Evolutionary conservation across 2,797 vertebrate genomes (phyloP), one percentile per base, ranked within the genome.

Genomic region (Microctenopoma stevenorrisi): DNA sequence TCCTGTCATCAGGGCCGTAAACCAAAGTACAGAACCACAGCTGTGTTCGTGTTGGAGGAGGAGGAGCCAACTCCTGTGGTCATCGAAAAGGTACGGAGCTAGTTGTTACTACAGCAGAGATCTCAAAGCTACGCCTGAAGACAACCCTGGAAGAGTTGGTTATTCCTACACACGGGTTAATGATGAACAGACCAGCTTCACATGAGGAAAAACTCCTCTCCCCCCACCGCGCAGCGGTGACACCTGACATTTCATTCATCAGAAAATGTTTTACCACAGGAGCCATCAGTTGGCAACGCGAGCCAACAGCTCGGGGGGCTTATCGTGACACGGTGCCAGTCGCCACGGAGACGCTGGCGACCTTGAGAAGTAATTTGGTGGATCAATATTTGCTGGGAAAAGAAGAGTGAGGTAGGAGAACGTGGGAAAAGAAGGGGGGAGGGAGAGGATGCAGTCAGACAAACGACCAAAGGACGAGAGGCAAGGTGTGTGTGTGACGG

Each of bases 341-440:
- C 59, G 42, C 73, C 73, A 64, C 33, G 68, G 58, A 3, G 1
- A 65, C 4, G 46, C 74, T 43, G 71, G 49, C 2, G 51, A 86
- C 86, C 86, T 83, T 87, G 83, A 79, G 72, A 89, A 85, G 74
- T 78, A 84, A 86, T 89, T 92, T 84, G 77, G 62, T 54, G 56
- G 88, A 89, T 91, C 76, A 49, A 75, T 90, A 71, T 84, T 87
- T 83, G 60, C 44, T 33, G 67, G 67, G 58, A 62, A 62, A 50
- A 66, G 61, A 74, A 55, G 58, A 77, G 42, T 2, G 52, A 33
- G 30, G 46, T 1, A 0, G 3, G 37, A 15, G 37, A 22, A 56
- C 1, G 35, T n/a, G 68, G 43, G 1, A 0, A 35, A 38, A 22
- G 64, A 22, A 22, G 30, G 57, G 14, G 11, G 14, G 12, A 35